A percentile compares a stretch with the other conserved stretches of the same genome.
Evolutionary conservation across 2,113 vertebrate genomes (phyloP).

Genomic region (Alligator sinensis): DNA sequence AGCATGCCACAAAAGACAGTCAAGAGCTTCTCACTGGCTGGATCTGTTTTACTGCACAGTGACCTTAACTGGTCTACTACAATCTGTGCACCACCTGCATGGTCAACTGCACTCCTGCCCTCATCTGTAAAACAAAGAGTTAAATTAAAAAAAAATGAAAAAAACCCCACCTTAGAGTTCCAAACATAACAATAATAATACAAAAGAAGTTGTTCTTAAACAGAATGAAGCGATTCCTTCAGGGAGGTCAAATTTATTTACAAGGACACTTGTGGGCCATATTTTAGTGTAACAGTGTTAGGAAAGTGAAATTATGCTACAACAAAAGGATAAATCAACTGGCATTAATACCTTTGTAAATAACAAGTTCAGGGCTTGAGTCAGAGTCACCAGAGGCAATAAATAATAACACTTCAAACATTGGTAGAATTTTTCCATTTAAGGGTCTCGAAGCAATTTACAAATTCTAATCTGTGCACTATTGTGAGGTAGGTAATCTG

Average conservation of each 20-base stretch:
- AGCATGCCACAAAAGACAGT: conserved; percentile 99
- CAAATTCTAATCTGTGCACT: not conserved
- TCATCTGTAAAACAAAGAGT: conserved; percentile 99
- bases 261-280: not conserved
- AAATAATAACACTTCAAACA: conserved; percentile 14
- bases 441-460: not conserved
- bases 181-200: conserved; percentile 71
- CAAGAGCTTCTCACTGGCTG: conserved; percentile 99
- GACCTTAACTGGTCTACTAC: conserved; percentile 96
- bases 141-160: conserved; percentile 87
- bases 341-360: conserved; percentile 11
- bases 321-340: conserved; percentile 55
- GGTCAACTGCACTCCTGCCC: conserved; percentile 99
- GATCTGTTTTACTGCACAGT: conserved; percentile 95
- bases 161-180: conserved; percentile 68
- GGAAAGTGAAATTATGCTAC: conserved; percentile 23
- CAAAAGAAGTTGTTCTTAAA: conserved; percentile 50
- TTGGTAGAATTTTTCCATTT: not conserved
- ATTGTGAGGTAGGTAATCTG: not conserved
- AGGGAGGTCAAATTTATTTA: conserved; percentile 20
- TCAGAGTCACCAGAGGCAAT: not conserved
- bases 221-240: conserved; percentile 19
- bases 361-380: not conserved
- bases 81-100: conserved; percentile 98
- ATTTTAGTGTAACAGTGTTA: not conserved